These are phyloP conservation scores for Psilopogon haemacephalus DNA, from an alignment of 2,113 vertebrate genomes.

Conservation along the genomic window DNA sequence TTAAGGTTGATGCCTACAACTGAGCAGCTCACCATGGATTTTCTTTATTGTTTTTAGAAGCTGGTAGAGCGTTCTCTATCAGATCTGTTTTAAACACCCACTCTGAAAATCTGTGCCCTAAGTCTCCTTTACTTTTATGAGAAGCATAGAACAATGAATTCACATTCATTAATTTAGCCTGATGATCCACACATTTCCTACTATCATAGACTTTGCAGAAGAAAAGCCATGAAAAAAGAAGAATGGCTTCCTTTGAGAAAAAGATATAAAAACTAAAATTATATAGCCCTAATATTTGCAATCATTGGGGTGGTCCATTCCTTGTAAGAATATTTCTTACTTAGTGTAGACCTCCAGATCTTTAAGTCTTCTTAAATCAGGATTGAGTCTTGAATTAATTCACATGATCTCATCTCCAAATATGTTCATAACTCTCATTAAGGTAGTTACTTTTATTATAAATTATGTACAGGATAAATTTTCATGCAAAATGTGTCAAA, in stretches of 20 bases:
- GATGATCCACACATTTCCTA: background rate
- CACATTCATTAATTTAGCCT: accelerated
- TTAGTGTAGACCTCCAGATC: background rate
- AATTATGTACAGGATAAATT: background rate
- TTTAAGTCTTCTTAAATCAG: background rate
- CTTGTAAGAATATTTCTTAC: background rate
- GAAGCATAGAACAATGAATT: background rate
- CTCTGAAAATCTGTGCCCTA: background rate
- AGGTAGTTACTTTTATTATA: background rate
- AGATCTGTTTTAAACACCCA: background rate
- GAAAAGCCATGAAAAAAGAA: background rate
- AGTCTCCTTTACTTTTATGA: background rate
- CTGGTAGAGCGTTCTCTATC: background rate
- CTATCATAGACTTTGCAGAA: background rate
- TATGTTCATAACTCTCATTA: background rate
- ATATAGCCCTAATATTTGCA: background rate
- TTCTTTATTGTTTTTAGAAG: background rate
- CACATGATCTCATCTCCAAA: background rate
- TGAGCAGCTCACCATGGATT: background rate
- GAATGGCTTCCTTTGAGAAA: background rate
- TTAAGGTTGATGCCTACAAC: background rate
- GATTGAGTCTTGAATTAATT: background rate
- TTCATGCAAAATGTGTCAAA: background rate
- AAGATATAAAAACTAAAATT: background rate
- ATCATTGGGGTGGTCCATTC: background rate